Conservation (phyloP, 2,113 vertebrate species). For the Hymenochirus boettgeri region DNA sequence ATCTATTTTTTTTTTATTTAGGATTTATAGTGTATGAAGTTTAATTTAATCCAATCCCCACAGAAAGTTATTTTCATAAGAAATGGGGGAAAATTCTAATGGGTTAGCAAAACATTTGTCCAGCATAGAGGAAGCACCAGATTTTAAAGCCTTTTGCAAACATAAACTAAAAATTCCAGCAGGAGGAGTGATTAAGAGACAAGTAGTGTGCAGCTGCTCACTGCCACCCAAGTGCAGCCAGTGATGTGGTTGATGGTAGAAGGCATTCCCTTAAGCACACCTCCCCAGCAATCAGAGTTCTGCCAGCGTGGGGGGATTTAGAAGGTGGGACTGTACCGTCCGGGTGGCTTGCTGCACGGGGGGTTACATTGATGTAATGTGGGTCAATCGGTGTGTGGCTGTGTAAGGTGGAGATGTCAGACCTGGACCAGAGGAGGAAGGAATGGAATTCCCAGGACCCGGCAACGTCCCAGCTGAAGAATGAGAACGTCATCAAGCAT, state of each 20-base stretch:
- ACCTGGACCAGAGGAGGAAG: slow-evolving; percentile 87
- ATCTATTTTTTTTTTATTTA: too few species aligned
- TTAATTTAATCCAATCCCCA: too few species aligned
- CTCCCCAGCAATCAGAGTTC: slow-evolving; percentile 58
- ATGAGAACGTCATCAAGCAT: slow-evolving; percentile 86
- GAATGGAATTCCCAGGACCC: slow-evolving; percentile 72
- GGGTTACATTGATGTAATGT: slow-evolving; percentile 99
- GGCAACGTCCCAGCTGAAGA: slow-evolving; percentile 75
- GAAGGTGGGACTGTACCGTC: slow-evolving; percentile 98
- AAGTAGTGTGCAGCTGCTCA: slow-evolving; percentile 71
- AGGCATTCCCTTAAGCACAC: slow-evolving; percentile 47
- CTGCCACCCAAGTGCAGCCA: slow-evolving; percentile 81
- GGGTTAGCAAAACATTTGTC: slow-evolving; percentile 17
- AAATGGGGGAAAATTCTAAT: too few species aligned
- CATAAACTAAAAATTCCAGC: slow-evolving; percentile 9
- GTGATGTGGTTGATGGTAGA: slow-evolving; percentile 65
- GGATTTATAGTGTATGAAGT: too few species aligned
- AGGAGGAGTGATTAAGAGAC: slow-evolving; percentile 8
- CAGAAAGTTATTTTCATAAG: too few species aligned
- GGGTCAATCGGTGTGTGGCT: slow-evolving; percentile 98
- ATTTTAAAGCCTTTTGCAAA: slow-evolving; percentile 9
- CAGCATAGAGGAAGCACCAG: slow-evolving; percentile 1
- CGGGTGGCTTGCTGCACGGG: slow-evolving; percentile 87
- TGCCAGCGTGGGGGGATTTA: slow-evolving; percentile 73
- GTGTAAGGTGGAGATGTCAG: slow-evolving; percentile 96